phyloP scores from a whole-genome alignment of 92 coral and sea anemone genomes.

The Pocillopora meandrina region DNA sequence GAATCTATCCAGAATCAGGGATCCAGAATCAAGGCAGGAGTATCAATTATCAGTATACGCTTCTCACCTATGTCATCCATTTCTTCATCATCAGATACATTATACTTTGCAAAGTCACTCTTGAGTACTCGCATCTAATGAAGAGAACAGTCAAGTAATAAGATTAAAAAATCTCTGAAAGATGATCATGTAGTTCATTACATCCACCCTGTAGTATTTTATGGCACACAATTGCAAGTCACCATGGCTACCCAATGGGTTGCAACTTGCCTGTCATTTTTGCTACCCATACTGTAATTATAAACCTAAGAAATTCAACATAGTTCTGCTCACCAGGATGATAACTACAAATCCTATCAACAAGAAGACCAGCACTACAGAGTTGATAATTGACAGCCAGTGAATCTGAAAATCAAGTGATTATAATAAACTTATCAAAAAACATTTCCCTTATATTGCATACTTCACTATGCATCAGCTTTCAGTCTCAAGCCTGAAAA shows the following conservation, averaged over 20 bases:
- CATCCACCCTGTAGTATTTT: too few species aligned
- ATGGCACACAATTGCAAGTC: too few species aligned
- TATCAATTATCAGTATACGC: too few species aligned
- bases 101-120: conserved; percentile 96
- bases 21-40: too few species aligned
- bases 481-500: too few species aligned
- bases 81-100: conserved; percentile 82
- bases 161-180: too few species aligned
- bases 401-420: conserved; percentile 69
- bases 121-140: conserved; percentile 85
- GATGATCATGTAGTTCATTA: too few species aligned
- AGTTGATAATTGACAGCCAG: conserved; percentile 98
- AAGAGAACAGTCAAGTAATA: background rate
- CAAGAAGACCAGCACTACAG: conserved; percentile 91
- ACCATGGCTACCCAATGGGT: too few species aligned
- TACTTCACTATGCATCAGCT: too few species aligned
- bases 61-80: conserved; percentile 61
- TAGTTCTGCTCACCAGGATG: conserved; percentile 66
- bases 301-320: background rate
- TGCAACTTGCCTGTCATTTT: background rate
- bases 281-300: background rate
- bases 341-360: conserved; percentile 91
- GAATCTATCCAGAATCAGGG: too few species aligned
- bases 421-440: background rate
- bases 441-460: background rate